Percentiles rank a stretch among this genome's conserved stretches.
Evolutionary conservation across 2,113 vertebrate species (phyloP).

Genomic region (Ceratotherium simum): DNA sequence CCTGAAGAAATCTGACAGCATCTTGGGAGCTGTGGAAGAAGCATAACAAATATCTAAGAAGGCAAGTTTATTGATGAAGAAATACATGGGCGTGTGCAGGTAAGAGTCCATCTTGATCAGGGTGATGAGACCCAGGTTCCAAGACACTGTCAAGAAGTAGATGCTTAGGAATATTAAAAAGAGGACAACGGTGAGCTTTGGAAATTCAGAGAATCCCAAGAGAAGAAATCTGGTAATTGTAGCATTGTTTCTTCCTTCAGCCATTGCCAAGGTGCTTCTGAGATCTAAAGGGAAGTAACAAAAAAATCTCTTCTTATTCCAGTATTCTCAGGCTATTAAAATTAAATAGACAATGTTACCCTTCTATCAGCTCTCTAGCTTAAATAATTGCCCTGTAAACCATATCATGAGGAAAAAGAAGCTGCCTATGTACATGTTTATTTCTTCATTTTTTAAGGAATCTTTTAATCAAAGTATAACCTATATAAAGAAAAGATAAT

Average conservation of each 20-base stretch:
- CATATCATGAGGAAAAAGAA: too few species aligned
- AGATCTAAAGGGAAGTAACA: too few species aligned
- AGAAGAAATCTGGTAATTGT: slow-evolving; percentile 46
- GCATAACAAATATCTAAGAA: slow-evolving; percentile 65
- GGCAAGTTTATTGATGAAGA: slow-evolving; percentile 64
- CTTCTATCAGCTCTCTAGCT: too few species aligned
- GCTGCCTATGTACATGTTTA: too few species aligned
- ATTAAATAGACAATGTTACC: too few species aligned
- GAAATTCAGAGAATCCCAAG: slow-evolving; percentile 64
- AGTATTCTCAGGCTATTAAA: too few species aligned
- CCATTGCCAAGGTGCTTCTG: background rate
- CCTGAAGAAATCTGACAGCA: slow-evolving; percentile 66
- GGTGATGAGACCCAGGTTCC: background rate
- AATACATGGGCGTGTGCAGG: slow-evolving; percentile 69
- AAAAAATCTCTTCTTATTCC: too few species aligned
- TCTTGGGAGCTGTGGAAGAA: slow-evolving; percentile 47
- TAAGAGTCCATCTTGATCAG: slow-evolving; percentile 49
- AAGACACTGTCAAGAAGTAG: slow-evolving; percentile 52
- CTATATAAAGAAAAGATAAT: too few species aligned
- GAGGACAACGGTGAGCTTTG: slow-evolving; percentile 19
- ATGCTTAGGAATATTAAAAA: slow-evolving; percentile 64
- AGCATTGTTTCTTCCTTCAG: background rate
- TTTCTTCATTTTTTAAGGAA: too few species aligned
- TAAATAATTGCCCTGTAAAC: too few species aligned
- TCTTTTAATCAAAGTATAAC: too few species aligned